Base-by-base conservation (phyloP, 2,113 vertebrate species). In the Varanus komodoensis region DNA sequence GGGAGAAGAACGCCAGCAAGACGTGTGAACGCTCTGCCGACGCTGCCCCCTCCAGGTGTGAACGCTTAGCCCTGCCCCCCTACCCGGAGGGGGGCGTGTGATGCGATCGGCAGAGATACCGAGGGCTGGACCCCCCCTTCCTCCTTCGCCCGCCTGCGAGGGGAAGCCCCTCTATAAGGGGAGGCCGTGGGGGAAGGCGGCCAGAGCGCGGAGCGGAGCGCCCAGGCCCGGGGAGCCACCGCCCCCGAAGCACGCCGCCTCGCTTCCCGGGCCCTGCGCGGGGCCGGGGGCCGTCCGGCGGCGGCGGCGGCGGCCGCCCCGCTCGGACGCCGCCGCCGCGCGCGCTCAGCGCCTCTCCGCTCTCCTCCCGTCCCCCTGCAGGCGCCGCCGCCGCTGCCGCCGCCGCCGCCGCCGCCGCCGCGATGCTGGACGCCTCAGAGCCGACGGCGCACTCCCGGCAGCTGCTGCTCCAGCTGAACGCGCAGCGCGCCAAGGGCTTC, bases 391-490 rank as follows among this genome's bases (percentile, higher is more conserved):
- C 84, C 74, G 67, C 94, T 25, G 94, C 95, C 97, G 97, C 97
- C 97, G 99, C 98, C 96, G 98, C 84, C 74, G 67, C 94, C 34
- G 94, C 95, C 97, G 97, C 97, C 97, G 99, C 98, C 96, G 98
- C 97, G 96, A 98, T 99, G 98, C 98, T 99, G 98, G 98, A 99
- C 96, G 97, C 98, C 97, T 99, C 99, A 98, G 99, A 99, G 97
- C 98, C 98, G 96, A 98, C 98, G 96, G 98, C 98, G 98, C 98
- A 99, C 97, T 98, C 99, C 95, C 98, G 99, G 97, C 99, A 99
- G 98, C 98, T 99, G 96, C 98, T 99, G 93, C 97, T 99, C 96
- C 99, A 99, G 97, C 98, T 99, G 96, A 99, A 99, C 98, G 98
- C 97, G 95, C 99, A 99, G 96, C 98, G 99, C 95, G 99, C 99